phyloP scores from a whole-genome alignment of 2,113 vertebrate genomes.

The Elephantulus edwardii region DNA sequence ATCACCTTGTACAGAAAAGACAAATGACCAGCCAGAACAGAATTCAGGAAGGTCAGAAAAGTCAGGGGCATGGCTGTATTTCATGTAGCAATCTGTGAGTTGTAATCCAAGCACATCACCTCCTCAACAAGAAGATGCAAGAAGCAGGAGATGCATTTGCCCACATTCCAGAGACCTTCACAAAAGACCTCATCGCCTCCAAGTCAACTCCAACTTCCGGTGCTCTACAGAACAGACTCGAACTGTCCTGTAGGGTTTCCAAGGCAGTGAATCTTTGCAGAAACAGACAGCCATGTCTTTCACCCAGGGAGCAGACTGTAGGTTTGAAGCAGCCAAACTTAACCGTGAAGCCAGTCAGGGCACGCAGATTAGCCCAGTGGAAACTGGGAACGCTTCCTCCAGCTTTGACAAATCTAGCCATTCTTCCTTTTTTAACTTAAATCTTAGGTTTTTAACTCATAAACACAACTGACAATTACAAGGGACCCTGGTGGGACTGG shows the following conservation, averaged over 20 bases:
- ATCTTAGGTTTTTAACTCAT: neutral
- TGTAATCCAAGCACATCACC: neutral
- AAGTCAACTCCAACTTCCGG: no score
- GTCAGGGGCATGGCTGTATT: neutral
- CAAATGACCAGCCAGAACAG: conserved; percentile 8
- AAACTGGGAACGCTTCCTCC: neutral
- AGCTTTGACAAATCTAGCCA: neutral
- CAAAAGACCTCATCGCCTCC: no score
- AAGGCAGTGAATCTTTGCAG: no score
- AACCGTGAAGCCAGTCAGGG: neutral
- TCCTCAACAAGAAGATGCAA: neutral
- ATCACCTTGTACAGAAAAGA: conserved; percentile 20
- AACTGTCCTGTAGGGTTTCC: no score
- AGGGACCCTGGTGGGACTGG: no score
- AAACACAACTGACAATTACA: neutral
- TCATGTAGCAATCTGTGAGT: neutral
- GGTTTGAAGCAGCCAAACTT: no score
- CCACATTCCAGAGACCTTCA: neutral
- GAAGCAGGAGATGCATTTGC: neutral
- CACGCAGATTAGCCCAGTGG: neutral
- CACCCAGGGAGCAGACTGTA: no score
- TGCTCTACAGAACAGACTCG: no score
- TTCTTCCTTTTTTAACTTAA: neutral
- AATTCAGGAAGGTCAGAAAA: neutral
- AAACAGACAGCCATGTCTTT: no score